Base-by-base conservation (phyloP, 2,113 vertebrate genomes). In the Bujurquina vittata region DNA sequence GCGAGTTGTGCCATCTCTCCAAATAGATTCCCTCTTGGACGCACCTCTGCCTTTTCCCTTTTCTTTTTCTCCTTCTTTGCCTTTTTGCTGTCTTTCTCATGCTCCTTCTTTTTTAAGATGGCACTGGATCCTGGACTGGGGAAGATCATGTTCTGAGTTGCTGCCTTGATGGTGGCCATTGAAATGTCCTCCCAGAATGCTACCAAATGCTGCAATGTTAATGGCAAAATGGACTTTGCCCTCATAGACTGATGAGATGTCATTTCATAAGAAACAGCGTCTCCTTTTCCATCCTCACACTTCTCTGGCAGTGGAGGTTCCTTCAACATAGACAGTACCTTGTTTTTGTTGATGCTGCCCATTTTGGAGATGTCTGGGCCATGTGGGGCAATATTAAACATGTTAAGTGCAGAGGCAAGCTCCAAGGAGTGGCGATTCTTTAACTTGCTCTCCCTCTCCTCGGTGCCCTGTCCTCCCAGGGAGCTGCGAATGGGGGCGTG, bases 301-400 rank as follows among this genome's bases (percentile, higher is more conserved):
- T 98, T 98, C 81, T 99, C 98, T 80, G 97, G 98, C 56, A 99
- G 94, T 1, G 98, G 97, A 4, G 98, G 97, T 52, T 99, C 98
- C 90, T 99, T 99, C 37, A 99, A 95, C 98, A 99, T 99, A 5
- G 98, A 99, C 4, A 99, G 95, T 29, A 99, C 98, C 83, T 99
- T 99, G 79, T 99, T 99, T 94, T 99, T 99, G 92, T 99, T 99
- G 92, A 99, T 99, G 94, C 98, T 99, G 52, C 98, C 98, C 98
- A 99, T 99, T 95, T 99, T 99, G 73, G 98, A 99, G 91, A 99
- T 99, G 93, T 99, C 98, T 22, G 98, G 98, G 56, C 98, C 98
- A 10, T 99, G 98, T 62, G 98, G 98, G 4, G 98, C 93, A 84
- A 99, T 99, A 85, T 99, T 99, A 90, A 99, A 99, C 98, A 99